Evolutionary conservation across 2,113 vertebrate species (phyloP).

Genomic region (Cisticola juncidis): DNA sequence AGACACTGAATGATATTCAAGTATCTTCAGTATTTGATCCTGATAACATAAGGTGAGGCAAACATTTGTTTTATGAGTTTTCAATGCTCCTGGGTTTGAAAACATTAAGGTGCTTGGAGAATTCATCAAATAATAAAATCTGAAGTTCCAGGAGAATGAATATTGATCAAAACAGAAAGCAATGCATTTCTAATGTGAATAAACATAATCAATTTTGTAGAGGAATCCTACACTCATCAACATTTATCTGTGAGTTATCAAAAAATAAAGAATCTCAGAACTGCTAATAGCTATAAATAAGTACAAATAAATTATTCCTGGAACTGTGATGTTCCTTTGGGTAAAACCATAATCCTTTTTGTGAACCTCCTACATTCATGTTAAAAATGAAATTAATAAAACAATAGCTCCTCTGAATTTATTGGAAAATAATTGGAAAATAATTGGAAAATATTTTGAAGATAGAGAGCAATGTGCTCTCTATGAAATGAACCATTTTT

Average conservation of each 20-base stretch:
- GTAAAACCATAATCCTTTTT: background rate
- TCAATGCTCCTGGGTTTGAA: background rate
- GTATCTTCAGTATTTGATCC: background rate
- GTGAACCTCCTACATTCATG: background rate
- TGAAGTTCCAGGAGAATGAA: background rate
- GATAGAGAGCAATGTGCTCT: background rate
- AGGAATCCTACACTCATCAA: background rate
- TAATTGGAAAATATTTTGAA: background rate
- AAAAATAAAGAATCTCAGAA: background rate
- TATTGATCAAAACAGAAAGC: background rate
- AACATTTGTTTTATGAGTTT: background rate
- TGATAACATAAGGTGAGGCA: background rate
- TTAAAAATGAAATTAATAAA: background rate
- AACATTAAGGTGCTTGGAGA: background rate
- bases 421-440: background rate
- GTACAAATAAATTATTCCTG: background rate
- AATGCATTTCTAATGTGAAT: background rate
- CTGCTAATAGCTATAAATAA: background rate
- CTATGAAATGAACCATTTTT: background rate
- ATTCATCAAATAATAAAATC: conserved; percentile 6
- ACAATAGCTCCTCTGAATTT: background rate
- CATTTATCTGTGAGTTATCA: background rate
- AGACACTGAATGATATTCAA: background rate
- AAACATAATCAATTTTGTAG: background rate
- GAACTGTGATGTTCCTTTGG: background rate